Evolutionary conservation across 2,797 vertebrate species (phyloP).

Genomic region (Paratrypauchen microcephalus): DNA sequence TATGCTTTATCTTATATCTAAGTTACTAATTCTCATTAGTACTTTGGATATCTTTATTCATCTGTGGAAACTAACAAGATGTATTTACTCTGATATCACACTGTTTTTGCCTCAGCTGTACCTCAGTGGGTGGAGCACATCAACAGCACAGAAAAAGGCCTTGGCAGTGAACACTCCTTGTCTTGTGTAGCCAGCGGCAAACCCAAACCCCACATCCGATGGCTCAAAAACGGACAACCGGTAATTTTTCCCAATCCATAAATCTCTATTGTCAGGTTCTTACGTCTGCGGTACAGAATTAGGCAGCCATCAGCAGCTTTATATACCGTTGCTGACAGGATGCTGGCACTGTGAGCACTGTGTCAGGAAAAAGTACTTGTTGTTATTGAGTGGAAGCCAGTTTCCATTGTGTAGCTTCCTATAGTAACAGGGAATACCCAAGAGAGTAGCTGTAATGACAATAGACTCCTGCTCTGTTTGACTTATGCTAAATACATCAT

Average conservation of each 20-base stretch:
- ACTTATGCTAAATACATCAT: conserved; percentile 34
- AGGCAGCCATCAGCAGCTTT: conserved; percentile 4
- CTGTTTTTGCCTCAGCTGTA: conserved; percentile 73
- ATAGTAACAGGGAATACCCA: conserved; percentile 44
- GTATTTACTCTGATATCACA: not conserved
- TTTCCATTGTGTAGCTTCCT: conserved; percentile 41
- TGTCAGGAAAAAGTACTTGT: conserved; percentile 52
- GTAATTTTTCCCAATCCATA: conserved; percentile 66
- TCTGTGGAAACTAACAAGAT: not conserved
- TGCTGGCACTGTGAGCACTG: conserved; percentile 36
- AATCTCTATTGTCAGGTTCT: conserved; percentile 22
- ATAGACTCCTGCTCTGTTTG: conserved; percentile 37
- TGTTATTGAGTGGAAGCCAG: conserved; percentile 57
- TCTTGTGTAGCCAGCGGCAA: conserved; percentile 88
- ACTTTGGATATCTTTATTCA: not conserved
- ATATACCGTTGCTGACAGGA: conserved; percentile 45
- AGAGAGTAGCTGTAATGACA: conserved; percentile 46
- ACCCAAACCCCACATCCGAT: conserved; percentile 87
- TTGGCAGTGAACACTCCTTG: conserved; percentile 88
- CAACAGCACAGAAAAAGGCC: conserved; percentile 87
- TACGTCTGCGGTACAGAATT: conserved; percentile 5
- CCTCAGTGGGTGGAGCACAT: conserved; percentile 94
- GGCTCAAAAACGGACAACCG: conserved; percentile 87
- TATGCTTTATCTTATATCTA: too few species aligned
- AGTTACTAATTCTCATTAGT: too few species aligned